phyloP scores from a whole-genome alignment of 2,888 invertebrate genomes.

The Drosophila trichaetosa region DNA sequence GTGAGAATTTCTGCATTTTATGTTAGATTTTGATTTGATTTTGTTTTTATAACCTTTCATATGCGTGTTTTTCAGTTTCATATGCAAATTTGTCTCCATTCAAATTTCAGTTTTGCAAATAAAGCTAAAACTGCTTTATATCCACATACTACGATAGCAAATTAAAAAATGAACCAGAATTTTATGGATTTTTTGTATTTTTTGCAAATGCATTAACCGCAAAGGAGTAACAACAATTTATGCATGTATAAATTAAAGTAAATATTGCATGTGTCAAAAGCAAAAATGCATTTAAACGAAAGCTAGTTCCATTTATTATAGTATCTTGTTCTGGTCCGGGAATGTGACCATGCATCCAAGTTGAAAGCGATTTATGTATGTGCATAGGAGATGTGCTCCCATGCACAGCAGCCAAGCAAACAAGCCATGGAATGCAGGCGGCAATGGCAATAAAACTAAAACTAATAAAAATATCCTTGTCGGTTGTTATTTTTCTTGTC shows the following conservation, averaged over 20 bases:
- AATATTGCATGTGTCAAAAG: conserved; percentile 51
- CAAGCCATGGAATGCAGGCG: conserved; percentile 13
- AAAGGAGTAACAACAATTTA: conserved; percentile 28
- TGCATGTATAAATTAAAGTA: conserved; percentile 47
- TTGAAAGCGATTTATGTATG: conserved; percentile 41
- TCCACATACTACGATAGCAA: not conserved
- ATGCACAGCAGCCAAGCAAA: conserved; percentile 31
- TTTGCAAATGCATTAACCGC: conserved; percentile 27
- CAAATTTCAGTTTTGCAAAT: not conserved
- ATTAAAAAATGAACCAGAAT: conserved; percentile 39
- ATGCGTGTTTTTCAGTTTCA: not conserved
- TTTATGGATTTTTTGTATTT: conserved; percentile 11
- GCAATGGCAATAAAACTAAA: conserved; percentile 27
- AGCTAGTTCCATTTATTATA: conserved; percentile 9
- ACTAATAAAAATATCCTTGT: conserved; percentile 50
- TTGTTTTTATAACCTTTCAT: not conserved
- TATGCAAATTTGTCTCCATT: conserved; percentile 2
- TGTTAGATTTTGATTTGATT: not conserved
- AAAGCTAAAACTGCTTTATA: not conserved
- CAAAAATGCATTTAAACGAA: conserved; percentile 42
- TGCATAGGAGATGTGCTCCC: conserved; percentile 27
- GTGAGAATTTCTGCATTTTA: not conserved
- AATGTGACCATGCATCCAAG: conserved; percentile 10
- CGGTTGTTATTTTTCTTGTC: conserved; percentile 20
- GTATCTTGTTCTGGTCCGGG: not conserved